Evolutionary conservation across 35 echinoderm and acorn worm genomes (phyloP), one percentile per base, ranked within the genome.

Genomic region (Stichopus chloronotus): DNA sequence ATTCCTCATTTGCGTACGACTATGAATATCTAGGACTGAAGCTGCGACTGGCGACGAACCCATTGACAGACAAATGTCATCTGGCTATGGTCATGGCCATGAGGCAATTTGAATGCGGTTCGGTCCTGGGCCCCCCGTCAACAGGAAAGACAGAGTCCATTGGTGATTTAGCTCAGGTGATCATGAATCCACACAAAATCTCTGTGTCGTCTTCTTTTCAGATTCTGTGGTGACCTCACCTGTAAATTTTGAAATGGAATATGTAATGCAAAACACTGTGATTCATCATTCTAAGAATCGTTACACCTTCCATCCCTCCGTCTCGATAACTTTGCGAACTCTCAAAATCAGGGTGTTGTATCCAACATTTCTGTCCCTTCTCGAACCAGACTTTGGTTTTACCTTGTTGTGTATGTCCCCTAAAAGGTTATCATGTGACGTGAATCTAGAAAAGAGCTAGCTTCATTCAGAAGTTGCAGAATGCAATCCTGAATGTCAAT

Each of bases 11-110:
- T 94, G 81, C 91, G 16, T 99, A 99, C 58, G 95, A 99, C 23
- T 94, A 96, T 86, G 97, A 96, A 87, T 96, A 96, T 52, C 83
- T 89, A 9, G 97, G 95, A 52, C 97, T 93, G 23, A 74, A 25
- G 12, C 16, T 88, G 5, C 68, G 95, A 74, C 52, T 96, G 53
- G 95, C 94, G 21, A 80, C 58, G 14, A 99, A 95, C 5, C 97
- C 95, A 19, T 65, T 99, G 72, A 99, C 95, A 68, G 97, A 99
- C 93, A 83, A 95, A 59, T 99, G 97, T 78, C 97, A 99, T 43
- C 24, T 99, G 21, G 85, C 93, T 74, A 43, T 99, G 85, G 93
- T 92, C 57, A 95, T 85, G 57, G 97, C 97, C 8, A 88, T 99
- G 87, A 87, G 88, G 57, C 53, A 88, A 72, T 91, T 90, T 54